Evolutionary conservation across 2,888 invertebrate species (phyloP), one percentile per base, ranked within the genome.

Genomic region (Drosophila pullipes): DNA sequence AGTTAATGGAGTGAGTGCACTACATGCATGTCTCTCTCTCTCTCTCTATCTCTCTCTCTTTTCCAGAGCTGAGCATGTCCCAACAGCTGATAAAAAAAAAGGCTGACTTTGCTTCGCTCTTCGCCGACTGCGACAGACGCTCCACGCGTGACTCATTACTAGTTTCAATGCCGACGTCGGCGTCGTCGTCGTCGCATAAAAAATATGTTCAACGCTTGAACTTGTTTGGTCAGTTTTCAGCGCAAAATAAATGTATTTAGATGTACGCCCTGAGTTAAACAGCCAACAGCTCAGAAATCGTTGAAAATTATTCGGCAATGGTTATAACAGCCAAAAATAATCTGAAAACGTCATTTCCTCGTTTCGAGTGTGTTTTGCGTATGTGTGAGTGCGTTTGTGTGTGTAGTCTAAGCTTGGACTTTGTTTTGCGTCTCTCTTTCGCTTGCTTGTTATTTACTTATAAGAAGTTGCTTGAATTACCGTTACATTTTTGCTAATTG

Each of bases 301-400:
- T 82, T 76, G 77, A 88, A 85, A 74, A 84, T 83, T 65, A 80
- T 86, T 81, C 74, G 62, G 62, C 52, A 50, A 66, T 70, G 70
- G 63, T 69, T 74, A 73, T 47, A 83, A 54, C 71, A 72, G 47
- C 84, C 81, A 79, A 90, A 88, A 89, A 88, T 88, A 88, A 86
- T 78, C 67, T 74, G 50, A 69, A 88, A 88, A 89, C 89, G 88
- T 90, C 90, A 88, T 88, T 89, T 85, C 82, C 87, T 84, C 54
- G 73, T 74, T 76, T 69, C 16, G 53, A 65, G 66, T 78, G 9
- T 54, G 47, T 54, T 31, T 41, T 41, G 30, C 37, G 41, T 50
- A 37, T 54, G 35, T 39, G 30, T 5, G 9, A 31, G 25, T 28
- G 31, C 33, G 49, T 41, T 22, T 22, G 22, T 30, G n/a, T 55